Conservation (phyloP, 2,113 vertebrate genomes). For the Cepphus grylle region DNA sequence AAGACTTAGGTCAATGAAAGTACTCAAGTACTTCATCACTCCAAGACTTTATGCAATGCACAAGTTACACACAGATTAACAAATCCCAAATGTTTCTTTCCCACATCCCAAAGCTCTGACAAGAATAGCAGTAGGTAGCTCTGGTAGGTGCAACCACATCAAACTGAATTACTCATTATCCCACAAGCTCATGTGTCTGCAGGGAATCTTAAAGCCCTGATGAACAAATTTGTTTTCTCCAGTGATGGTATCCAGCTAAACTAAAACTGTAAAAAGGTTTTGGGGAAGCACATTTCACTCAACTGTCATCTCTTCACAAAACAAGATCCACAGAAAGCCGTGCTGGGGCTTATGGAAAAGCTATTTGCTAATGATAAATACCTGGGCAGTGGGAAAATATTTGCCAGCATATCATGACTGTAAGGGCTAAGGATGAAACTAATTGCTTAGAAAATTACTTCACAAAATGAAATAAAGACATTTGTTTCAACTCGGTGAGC, state of each 20-base stretch:
- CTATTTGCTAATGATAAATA: not conserved
- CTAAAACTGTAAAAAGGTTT: not conserved
- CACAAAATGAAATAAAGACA: not conserved
- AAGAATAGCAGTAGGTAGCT: not conserved
- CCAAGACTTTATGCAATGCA: not conserved
- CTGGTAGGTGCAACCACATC: not conserved
- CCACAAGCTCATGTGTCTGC: not conserved
- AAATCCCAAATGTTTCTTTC: not conserved
- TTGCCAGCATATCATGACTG: not conserved
- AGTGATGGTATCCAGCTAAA: not conserved
- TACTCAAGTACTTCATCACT: not conserved
- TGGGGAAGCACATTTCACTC: not conserved
- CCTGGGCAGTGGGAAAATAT: not conserved
- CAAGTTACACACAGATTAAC: not conserved
- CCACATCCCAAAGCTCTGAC: not conserved
- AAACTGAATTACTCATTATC: not conserved
- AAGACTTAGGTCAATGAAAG: not conserved
- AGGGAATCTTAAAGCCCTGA: not conserved
- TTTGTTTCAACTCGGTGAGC: not conserved
- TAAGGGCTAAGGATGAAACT: not conserved
- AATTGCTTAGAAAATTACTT: slow-evolving; percentile 34
- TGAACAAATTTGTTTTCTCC: not conserved
- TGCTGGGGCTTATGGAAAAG: not conserved
- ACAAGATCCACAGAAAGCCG: not conserved
- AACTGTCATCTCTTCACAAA: not conserved